Base-by-base conservation (phyloP, 2,888 invertebrate genomes). In the Magallana nippona region DNA sequence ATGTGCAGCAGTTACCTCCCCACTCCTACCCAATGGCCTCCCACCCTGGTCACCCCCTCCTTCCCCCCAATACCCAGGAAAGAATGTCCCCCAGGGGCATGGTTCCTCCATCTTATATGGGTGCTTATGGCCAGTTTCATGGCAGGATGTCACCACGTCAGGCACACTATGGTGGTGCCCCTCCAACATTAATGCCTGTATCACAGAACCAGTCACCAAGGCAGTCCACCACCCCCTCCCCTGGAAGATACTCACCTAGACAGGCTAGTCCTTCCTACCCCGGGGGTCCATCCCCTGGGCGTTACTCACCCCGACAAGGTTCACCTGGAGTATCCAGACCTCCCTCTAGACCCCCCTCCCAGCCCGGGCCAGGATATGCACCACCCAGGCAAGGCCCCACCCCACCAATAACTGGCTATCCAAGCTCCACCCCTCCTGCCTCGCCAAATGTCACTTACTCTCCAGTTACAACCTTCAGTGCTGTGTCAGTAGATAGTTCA, bases 11-110 rank as follows among this genome's bases (percentile, higher is more conserved):
- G 1, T 15, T 71, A 15, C 71, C 71, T 13, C 71, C 71, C 22
- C 71, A 71, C 11, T 15, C 27, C 13, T 71, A 81, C n/a, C 85
- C 84, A 55, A 82, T 85, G 8, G 78, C 86, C 22, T 84, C 85
- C 15, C 57, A 79, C n/a, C 32, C 19, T 13, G 62, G 71, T 1
- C 71, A 79, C 19, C 62, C 56, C 11, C 55, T 78, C 13, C 56
- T 77, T 71, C 80, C 77, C 56, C 80, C 82, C 60, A 80, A 78
- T 19, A 86, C 55, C 8, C 57, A 27, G 27, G 62, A 57, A 44
- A 55, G 78, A 44, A 78, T 78, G 78, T 82, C 82, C 10, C 82
- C 82, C 15, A 58, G 79, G 78, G 78, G 78, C 32, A 82, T 82
- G 82, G 77, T 78, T 27, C 78, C 79, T 78, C 82, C 78, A 3